phyloP scores from a whole-genome alignment of 2,888 invertebrate species.

The Cephalotes varians region DNA sequence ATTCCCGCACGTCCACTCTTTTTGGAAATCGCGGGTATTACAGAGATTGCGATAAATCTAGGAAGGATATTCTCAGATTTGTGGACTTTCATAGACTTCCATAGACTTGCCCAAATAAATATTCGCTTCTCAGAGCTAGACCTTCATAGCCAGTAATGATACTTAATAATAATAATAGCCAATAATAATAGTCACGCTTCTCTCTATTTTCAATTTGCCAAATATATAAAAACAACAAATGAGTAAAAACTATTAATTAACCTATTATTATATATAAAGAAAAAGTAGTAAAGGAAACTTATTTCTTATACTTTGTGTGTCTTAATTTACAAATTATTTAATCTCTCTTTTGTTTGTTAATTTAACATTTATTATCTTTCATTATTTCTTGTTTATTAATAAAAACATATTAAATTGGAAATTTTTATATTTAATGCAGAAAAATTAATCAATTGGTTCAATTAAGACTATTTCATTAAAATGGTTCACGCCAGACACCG shows the following conservation, averaged over 20 bases:
- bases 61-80: conserved; percentile 36
- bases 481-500: conserved; percentile 38
- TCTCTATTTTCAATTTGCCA: background rate
- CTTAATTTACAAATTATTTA: background rate
- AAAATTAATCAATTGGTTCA: conserved; percentile 45
- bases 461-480: conserved; percentile 45
- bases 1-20: conserved; percentile 38
- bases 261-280: background rate
- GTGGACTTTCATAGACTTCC: conserved; percentile 39
- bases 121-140: conserved; percentile 12
- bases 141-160: conserved; percentile 1
- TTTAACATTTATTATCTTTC: background rate
- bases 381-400: conserved; percentile 4
- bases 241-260: background rate
- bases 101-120: conserved; percentile 32
- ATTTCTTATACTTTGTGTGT: background rate
- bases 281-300: background rate
- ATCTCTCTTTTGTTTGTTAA: background rate
- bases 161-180: background rate
- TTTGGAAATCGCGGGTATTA: conserved; percentile 50
- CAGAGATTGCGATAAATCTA: conserved; percentile 47
- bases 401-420: background rate
- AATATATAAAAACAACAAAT: background rate
- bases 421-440: background rate
- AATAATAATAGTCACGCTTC: background rate